Percentiles rank a stretch among this genome's conserved stretches.
These are phyloP conservation scores for Typhlomys cinereus DNA, from an alignment of 2,113 vertebrate genomes.

Conservation along the genomic window DNA sequence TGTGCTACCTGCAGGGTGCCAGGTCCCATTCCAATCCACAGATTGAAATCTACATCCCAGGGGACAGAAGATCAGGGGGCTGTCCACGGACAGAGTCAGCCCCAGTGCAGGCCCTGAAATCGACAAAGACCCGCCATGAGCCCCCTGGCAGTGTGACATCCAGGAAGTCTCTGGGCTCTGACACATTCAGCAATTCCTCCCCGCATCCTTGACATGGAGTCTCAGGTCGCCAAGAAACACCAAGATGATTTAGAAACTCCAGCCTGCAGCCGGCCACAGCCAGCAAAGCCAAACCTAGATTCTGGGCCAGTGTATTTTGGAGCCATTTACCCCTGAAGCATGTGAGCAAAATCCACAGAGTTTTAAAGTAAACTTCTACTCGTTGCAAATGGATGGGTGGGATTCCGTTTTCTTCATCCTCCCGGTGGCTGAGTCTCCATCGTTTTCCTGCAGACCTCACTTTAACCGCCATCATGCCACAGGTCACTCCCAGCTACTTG, in stretches of 20 bases:
- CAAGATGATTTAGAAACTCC: not conserved
- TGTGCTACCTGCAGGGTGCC: not conserved
- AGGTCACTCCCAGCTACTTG: not conserved
- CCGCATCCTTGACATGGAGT: not conserved
- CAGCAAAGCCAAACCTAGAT: not conserved
- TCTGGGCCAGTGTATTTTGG: not conserved
- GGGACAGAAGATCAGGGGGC: slow-evolving; percentile 26
- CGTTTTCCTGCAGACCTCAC: not conserved
- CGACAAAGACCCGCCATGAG: not conserved
- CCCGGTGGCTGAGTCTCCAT: not conserved
- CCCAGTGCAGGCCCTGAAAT: not conserved
- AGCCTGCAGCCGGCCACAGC: not conserved
- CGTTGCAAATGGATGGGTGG: not conserved
- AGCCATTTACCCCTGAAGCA: not conserved
- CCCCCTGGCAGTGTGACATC: not conserved
- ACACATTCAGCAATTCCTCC: not conserved
- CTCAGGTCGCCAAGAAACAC: rapidly evolving
- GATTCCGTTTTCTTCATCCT: not conserved
- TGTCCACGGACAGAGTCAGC: not conserved
- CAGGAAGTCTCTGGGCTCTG: not conserved
- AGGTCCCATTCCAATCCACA: slow-evolving; percentile 49
- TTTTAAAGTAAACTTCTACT: not conserved
- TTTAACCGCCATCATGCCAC: not conserved
- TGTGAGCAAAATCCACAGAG: slow-evolving; percentile 20
- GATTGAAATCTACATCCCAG: not conserved